Base-by-base conservation (phyloP, 2,113 vertebrate genomes). In the Pseudopipra pipra region DNA sequence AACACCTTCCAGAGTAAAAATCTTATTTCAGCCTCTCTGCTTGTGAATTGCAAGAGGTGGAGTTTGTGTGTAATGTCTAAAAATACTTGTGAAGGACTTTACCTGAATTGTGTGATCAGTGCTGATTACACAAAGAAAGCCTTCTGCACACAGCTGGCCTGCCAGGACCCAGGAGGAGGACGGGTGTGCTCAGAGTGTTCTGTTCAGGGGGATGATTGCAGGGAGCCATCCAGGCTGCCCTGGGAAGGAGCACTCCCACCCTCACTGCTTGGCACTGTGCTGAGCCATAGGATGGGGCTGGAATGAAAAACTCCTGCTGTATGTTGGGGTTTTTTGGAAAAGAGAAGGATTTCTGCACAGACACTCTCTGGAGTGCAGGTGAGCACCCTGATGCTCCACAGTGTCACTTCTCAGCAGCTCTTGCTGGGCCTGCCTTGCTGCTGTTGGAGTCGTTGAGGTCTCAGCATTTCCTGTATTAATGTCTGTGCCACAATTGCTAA, bases 371-470 rank as follows among this genome's bases (percentile, higher is more conserved):
- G 41, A 58, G 28, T 9, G 25, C 47, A 23, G 15, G 51, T 4
- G 27, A 52, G 71, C 59, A 8, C 21, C 59, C 18, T 8, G 27
- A 12, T 66, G 24, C 49, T 65, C 68, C 41, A 10, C 5, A 24
- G 61, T 46, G 91, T 51, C 78, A 56, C 41, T 41, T 44, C 19
- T 17, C 84, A 63, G 33, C 28, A 10, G 31, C 37, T 51, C n/a
- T 18, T 82, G 37, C 74, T 20, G 25, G 16, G 43, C 27, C 13
- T 5, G 47, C 6, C 24, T 14, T 74, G 23, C 44, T 62, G 78
- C 56, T 15, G 7, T 6, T 5, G 31, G 14, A 61, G 22, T n/a
- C 22, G 16, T 0, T 1, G 46, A 13, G 9, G 28, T 8, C 16
- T 72, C 49, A 14, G 19, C 35, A 21, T 59, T 63, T 52, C 49